These are phyloP conservation scores for Drosophila sp. DNA, from an alignment of 1,140 invertebrate species.

Conservation along the genomic window DNA sequence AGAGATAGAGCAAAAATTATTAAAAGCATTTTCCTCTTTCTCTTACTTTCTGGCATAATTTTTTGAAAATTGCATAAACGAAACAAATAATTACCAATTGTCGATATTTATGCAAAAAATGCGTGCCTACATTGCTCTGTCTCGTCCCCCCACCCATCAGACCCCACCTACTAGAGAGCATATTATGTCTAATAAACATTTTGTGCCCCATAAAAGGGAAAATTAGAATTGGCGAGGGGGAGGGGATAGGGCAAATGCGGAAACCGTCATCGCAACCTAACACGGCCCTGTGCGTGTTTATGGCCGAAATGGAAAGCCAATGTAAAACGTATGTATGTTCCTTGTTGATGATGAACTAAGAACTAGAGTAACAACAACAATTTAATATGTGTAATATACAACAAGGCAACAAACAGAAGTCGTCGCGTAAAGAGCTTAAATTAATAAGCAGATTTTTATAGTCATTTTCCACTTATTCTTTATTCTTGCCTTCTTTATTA, in stretches of 20 bases:
- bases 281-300: conserved; percentile 76
- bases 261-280: conserved; percentile 66
- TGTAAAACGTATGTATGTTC: not conserved
- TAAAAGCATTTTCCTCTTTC: too few relatives aligned
- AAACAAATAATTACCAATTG: conserved; percentile 31
- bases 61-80: conserved; percentile 46
- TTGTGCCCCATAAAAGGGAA: conserved; percentile 57
- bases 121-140: conserved; percentile 44
- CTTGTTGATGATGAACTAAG: conserved; percentile 9
- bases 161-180: conserved; percentile 10
- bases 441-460: conserved; percentile 66
- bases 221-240: not conserved
- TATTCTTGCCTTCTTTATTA: not conserved
- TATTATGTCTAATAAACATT: conserved; percentile 79
- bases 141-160: not conserved
- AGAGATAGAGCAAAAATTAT: too few relatives aligned
- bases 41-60: not conserved
- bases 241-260: conserved; percentile 50
- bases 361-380: conserved; percentile 6
- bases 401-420: conserved; percentile 20
- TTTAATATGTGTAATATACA: conserved; percentile 7
- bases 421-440: conserved; percentile 43
- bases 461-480: not conserved
- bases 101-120: conserved; percentile 76
- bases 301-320: conserved; percentile 42